A percentile compares a stretch with the other conserved stretches of the same genome.
Conservation (phyloP, 2,797 vertebrate genomes). For the Spinibarbus caldwelli region DNA sequence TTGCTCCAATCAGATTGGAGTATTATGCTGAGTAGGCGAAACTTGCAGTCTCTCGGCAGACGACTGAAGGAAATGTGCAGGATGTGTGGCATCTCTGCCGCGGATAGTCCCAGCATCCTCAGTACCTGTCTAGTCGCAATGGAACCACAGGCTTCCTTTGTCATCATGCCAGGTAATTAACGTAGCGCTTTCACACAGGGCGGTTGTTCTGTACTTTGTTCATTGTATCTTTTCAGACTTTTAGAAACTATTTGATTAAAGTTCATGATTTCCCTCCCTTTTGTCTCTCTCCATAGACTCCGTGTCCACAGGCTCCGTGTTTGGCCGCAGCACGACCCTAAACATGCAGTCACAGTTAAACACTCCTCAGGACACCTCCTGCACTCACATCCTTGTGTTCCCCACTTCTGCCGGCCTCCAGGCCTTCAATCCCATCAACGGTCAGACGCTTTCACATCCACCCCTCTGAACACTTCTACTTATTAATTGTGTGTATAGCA, state of each 20-base stretch:
- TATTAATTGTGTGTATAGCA: conserved; percentile 38
- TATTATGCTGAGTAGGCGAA: conserved; percentile 94
- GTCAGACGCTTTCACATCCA: conserved; percentile 73
- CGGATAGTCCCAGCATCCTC: conserved; percentile 97
- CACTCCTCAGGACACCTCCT: conserved; percentile 97
- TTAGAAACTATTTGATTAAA: not conserved
- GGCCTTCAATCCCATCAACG: conserved; percentile 94
- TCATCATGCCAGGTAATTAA: conserved; percentile 95
- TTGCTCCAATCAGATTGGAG: conserved; percentile 88
- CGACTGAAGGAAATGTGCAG: conserved; percentile 97
- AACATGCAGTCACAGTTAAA: conserved; percentile 98
- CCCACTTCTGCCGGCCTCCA: conserved; percentile 96
- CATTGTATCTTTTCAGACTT: not conserved
- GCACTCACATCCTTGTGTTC: conserved; percentile 98
- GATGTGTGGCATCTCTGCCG: conserved; percentile 98
- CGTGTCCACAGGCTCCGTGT: conserved; percentile 96
- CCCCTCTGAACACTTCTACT: not conserved
- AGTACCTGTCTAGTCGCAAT: conserved; percentile 97
- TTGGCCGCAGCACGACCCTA: conserved; percentile 96
- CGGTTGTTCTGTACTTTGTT: not conserved
- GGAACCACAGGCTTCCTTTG: conserved; percentile 98
- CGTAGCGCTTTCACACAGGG: conserved; percentile 27
- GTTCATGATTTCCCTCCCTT: not conserved
- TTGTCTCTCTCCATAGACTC: conserved; percentile 81
- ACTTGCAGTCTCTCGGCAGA: conserved; percentile 94